Conservation (phyloP, 2,888 invertebrate genomes). For the Stenolophus ochropezus region DNA sequence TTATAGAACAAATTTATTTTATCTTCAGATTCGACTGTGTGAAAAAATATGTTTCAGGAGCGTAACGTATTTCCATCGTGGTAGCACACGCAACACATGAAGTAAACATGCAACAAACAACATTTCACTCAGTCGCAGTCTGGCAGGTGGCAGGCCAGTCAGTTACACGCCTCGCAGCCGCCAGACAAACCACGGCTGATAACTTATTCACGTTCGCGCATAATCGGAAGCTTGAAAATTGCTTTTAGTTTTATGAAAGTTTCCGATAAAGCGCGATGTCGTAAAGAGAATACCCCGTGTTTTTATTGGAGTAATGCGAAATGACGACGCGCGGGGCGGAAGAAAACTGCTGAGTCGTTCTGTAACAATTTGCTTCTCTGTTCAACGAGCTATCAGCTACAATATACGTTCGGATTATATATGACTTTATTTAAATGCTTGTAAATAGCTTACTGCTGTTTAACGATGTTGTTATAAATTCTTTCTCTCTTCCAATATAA, state of each 20-base stretch:
- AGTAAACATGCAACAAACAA: neutral
- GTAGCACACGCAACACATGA: neutral
- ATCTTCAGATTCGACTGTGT: neutral
- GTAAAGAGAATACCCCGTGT: slow-evolving; percentile 16
- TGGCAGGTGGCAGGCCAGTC: neutral
- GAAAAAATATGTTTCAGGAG: neutral
- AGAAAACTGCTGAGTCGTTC: neutral
- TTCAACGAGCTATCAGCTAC: neutral
- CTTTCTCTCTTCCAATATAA: too few relatives aligned
- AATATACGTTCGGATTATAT: neutral
- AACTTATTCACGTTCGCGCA: slow-evolving; percentile 21
- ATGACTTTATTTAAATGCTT: too few relatives aligned
- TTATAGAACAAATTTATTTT: neutral
- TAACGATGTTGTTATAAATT: too few relatives aligned
- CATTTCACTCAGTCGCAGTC: neutral
- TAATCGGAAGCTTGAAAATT: slow-evolving; percentile 32
- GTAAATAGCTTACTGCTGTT: too few relatives aligned
- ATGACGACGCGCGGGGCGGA: neutral
- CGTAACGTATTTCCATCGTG: neutral
- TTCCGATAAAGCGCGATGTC: neutral
- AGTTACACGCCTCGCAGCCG: neutral
- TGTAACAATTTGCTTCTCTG: neutral
- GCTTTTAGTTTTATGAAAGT: slow-evolving; percentile 42
- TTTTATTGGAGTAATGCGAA: slow-evolving; percentile 3
- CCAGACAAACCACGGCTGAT: neutral